Base-by-base conservation (phyloP, 2,797 vertebrate genomes). In the Lepus townsendii region DNA sequence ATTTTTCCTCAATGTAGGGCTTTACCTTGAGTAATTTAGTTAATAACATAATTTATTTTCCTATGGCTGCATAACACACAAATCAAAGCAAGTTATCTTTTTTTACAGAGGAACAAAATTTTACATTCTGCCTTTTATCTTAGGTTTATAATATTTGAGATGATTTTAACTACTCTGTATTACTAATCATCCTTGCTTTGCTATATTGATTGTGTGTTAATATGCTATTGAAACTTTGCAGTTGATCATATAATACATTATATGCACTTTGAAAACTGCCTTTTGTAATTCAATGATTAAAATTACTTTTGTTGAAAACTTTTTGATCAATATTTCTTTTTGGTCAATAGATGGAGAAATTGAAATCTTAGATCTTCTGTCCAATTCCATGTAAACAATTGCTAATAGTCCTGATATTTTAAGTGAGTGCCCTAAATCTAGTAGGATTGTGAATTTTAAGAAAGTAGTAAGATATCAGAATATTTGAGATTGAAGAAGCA, bases 291-390 rank as follows among this genome's bases (percentile, higher is more conserved):
- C 24, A 85, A 3, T 73, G 76, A 66, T 88, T 91, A 87, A 93
- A 93, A 75, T 85, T 24, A 88, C 52, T 87, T 94, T 93, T 92
- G 13, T 76, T 76, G 88, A n/a, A 9, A 77, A 22, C 63, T 92
- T 93, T 95, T 91, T 50, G 35, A 73, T 86, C 20, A 78, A 16
- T 92, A 42, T 22, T 92, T 92, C 78, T 79, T 92, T 94, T 87
- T 83, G 22, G 60, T 92, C 54, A 92, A n/a, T 76, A 92, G 69
- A 62, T 68, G 26, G 54, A 65, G 50, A 95, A 85, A 88, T 95
- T 92, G 66, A 96, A 93, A 89, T 89, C 3, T 54, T 90, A 83
- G 50, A 42, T 73, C 42, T 84, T 83, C 42, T n/a, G 19, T 69
- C 24, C 4, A 57, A 35, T 54, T 84, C 47, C 42, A 35, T 83